Evolutionary conservation across 53 echinoderm and acorn worm species (phyloP).

Genomic region (Temnopleurus reevesii): DNA sequence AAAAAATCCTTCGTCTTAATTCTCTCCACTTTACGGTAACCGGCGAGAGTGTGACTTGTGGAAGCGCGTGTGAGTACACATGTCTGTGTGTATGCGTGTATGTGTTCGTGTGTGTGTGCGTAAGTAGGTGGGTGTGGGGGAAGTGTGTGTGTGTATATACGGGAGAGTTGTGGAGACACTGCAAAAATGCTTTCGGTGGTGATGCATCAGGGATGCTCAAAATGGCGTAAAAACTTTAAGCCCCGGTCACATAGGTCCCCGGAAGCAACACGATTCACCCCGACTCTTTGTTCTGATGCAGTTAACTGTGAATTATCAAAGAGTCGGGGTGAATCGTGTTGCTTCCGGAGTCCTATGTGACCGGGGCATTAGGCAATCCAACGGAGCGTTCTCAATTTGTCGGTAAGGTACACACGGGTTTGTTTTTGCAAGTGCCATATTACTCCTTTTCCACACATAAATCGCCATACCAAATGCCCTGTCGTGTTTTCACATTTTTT

Average conservation of each 20-base stretch:
- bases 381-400: background rate
- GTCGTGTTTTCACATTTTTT: background rate
- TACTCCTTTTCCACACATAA: background rate
- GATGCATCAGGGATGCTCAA: constrained; percentile 14
- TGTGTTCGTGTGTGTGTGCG: background rate
- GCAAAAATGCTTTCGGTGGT: background rate
- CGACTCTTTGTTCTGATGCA: too few relatives aligned
- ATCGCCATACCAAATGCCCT: background rate
- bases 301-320: too few relatives aligned
- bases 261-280: too few relatives aligned
- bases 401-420: background rate
- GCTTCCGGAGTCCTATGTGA: too few relatives aligned
- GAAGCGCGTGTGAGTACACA: background rate
- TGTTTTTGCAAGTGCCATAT: background rate
- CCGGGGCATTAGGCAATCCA: too few relatives aligned
- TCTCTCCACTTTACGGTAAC: background rate
- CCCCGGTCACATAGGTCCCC: too few relatives aligned
- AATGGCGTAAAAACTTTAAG: constrained; percentile 1
- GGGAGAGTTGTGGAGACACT: background rate
- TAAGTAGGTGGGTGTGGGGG: background rate
- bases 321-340: too few relatives aligned
- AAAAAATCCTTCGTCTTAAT: background rate
- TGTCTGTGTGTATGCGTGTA: too few relatives aligned
- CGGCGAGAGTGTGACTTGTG: background rate
- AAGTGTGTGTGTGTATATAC: background rate